Conservation (phyloP, 2,113 vertebrate species). For the Crocuta crocuta region DNA sequence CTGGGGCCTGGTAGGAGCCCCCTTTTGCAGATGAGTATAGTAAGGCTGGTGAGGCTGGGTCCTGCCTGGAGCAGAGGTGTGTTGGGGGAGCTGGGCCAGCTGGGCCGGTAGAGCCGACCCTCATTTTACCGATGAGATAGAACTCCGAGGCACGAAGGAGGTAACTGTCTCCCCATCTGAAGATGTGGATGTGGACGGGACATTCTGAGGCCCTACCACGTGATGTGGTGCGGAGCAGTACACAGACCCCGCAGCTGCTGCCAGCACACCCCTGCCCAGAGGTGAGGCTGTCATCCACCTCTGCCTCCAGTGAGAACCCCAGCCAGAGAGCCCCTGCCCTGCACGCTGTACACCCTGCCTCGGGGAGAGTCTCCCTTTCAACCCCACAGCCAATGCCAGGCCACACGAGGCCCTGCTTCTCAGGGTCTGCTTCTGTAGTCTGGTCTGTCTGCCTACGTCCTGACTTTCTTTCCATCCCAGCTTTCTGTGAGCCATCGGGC, state of each 20-base stretch:
- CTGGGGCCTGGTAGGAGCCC: fast-evolving
- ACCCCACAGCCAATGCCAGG: not conserved
- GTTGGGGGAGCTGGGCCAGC: not conserved
- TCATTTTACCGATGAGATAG: not conserved
- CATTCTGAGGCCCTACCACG: not conserved
- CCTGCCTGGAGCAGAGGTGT: not conserved
- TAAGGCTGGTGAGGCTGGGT: not conserved
- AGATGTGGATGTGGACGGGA: not conserved
- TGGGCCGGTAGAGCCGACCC: too few species aligned
- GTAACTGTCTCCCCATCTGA: not conserved
- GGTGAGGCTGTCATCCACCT: not conserved
- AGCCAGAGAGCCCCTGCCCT: not conserved
- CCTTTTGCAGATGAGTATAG: not conserved
- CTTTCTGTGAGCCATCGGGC: not conserved
- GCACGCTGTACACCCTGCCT: fast-evolving
- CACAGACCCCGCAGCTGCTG: not conserved
- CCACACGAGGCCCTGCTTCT: not conserved
- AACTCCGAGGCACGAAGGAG: not conserved
- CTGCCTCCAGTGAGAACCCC: not conserved
- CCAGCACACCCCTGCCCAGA: fast-evolving
- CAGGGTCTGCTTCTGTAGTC: not conserved
- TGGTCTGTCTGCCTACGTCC: not conserved
- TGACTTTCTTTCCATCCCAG: not conserved
- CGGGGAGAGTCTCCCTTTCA: not conserved
- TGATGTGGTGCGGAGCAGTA: not conserved